phyloP scores from a whole-genome alignment of 2,888 invertebrate species.

The Drosophila ustulata region DNA sequence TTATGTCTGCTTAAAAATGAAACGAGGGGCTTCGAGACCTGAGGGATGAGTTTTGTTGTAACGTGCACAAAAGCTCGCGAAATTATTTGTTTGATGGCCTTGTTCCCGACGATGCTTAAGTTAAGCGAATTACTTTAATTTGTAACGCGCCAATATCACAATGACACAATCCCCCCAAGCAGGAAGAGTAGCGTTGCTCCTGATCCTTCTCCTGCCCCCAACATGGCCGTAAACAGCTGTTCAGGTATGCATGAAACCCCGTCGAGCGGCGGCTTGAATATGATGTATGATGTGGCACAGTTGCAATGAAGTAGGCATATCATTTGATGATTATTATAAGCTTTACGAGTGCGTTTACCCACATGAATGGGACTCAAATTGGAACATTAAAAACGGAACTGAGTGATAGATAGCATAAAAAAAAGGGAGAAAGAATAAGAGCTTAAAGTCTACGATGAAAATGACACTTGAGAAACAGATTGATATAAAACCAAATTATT shows the following conservation, averaged over 20 bases:
- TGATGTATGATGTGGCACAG: conserved; percentile 77
- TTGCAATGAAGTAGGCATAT: conserved; percentile 58
- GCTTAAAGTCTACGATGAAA: neutral
- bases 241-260: conserved; percentile 70
- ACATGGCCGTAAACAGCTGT: conserved; percentile 45
- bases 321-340: conserved; percentile 65
- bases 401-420: neutral
- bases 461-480: neutral
- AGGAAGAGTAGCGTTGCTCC: neutral
- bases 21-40: neutral
- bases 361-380: conserved; percentile 25
- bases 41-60: conserved; percentile 10
- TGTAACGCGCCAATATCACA: conserved; percentile 48
- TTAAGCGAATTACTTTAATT: conserved; percentile 77
- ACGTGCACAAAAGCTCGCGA: conserved; percentile 19
- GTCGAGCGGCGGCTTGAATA: conserved; percentile 38
- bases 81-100: conserved; percentile 72
- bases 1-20: conserved; percentile 37
- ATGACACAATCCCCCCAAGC: conserved; percentile 15
- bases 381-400: conserved; percentile 30
- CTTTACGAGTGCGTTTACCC: conserved; percentile 17
- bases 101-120: conserved; percentile 37
- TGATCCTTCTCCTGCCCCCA: neutral
- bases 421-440: neutral
- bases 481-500: neutral